Conservation (phyloP, 2,888 invertebrate genomes). For the Gari tellinella region DNA sequence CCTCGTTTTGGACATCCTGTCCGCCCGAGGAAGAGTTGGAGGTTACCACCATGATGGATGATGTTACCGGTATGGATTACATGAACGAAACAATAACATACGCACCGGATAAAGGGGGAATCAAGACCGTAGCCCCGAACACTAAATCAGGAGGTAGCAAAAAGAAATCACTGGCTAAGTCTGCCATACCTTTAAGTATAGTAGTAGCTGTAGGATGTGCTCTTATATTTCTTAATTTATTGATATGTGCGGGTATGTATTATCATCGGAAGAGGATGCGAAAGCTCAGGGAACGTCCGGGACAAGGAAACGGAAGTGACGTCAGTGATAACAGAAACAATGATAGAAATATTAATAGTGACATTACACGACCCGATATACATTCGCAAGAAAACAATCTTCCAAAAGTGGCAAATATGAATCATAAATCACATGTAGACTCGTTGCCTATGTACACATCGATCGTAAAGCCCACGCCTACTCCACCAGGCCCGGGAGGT, state of each 20-base stretch:
- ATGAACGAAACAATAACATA: too few species aligned
- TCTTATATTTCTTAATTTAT: constrained; percentile 94
- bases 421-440: constrained; percentile 46
- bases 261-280: constrained; percentile 88
- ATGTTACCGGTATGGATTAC: too few species aligned
- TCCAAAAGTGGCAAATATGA: constrained; percentile 33
- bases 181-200: constrained; percentile 80
- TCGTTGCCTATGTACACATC: constrained; percentile 54
- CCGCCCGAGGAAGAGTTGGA: too few species aligned
- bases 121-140: too few species aligned
- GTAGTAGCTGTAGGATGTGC: constrained; percentile 96
- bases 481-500: constrained; percentile 53
- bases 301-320: constrained; percentile 1
- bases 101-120: too few species aligned
- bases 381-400: neutral
- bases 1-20: too few species aligned
- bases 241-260: constrained; percentile 97
- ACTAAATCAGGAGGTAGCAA: too few species aligned
- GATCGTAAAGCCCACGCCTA: constrained; percentile 61
- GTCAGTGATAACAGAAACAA: constrained; percentile 19
- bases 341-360: neutral
- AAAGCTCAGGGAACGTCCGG: constrained; percentile 58
- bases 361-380: too few species aligned
- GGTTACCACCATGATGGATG: too few species aligned
- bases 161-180: neutral